Conservation (phyloP, 2,888 invertebrate species). For the Drosophila robusta region DNA sequence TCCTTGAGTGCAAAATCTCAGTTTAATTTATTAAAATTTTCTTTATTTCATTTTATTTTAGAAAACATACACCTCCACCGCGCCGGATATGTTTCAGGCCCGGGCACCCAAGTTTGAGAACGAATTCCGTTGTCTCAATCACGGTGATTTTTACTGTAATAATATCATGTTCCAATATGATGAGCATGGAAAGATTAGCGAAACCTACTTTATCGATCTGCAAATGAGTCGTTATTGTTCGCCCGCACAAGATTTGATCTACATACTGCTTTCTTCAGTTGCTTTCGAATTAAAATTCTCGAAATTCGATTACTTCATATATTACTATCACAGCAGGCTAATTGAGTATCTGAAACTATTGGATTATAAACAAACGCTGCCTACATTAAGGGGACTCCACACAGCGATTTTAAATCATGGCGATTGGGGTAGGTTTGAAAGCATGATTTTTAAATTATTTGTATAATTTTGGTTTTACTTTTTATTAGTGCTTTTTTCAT, state of each 20-base stretch:
- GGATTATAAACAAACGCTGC: conserved; percentile 67
- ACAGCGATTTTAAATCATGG: conserved; percentile 63
- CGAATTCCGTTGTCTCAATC: conserved; percentile 75
- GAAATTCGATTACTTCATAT: conserved; percentile 80
- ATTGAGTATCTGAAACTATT: conserved; percentile 67
- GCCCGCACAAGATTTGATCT: conserved; percentile 82
- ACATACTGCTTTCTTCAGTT: conserved; percentile 78
- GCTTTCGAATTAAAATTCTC: conserved; percentile 68
- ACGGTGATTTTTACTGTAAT: conserved; percentile 83
- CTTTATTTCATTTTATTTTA: conserved; percentile 10
- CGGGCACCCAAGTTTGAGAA: conserved; percentile 45
- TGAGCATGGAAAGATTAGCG: conserved; percentile 48
- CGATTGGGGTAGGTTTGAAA: conserved; percentile 69
- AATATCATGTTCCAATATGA: conserved; percentile 83
- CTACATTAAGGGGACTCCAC: conserved; percentile 74
- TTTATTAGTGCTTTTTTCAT: neutral
- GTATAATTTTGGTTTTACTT: too few species aligned
- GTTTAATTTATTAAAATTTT: too few species aligned
- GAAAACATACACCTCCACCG: conserved; percentile 50
- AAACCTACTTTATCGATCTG: conserved; percentile 80
- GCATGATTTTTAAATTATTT: too few species aligned
- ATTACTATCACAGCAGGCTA: conserved; percentile 74
- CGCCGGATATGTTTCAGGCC: conserved; percentile 64
- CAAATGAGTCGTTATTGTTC: conserved; percentile 81
- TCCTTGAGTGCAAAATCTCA: too few species aligned